A percentile compares a stretch with the other conserved stretches of the same genome.
These are phyloP conservation scores for Drosophila baimaii DNA, from an alignment of 1,140 invertebrate species.

Conservation along the genomic window DNA sequence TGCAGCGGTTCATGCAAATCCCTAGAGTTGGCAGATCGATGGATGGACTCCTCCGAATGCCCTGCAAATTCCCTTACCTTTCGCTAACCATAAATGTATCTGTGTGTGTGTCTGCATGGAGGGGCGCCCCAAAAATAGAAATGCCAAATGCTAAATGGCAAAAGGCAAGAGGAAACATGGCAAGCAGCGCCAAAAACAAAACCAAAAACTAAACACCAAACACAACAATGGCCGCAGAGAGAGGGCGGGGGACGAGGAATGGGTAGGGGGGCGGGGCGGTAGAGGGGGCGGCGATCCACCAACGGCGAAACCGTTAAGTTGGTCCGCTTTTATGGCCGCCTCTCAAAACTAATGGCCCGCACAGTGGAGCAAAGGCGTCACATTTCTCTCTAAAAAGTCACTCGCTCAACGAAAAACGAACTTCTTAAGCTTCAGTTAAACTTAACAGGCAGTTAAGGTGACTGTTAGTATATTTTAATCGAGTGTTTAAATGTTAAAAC, in stretches of 20 bases:
- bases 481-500: background rate
- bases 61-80: background rate
- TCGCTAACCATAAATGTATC: background rate
- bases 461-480: background rate
- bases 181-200: constrained; percentile 39
- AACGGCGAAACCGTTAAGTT: constrained; percentile 51
- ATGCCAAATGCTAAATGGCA: constrained; percentile 56
- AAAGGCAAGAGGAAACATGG: constrained; percentile 33
- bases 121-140: constrained; percentile 45
- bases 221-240: background rate
- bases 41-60: constrained; percentile 21
- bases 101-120: constrained; percentile 17
- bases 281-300: constrained; percentile 20
- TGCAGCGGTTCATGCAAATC: constrained; percentile 38
- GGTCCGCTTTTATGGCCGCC: constrained; percentile 50
- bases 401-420: background rate
- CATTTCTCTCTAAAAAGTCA: background rate
- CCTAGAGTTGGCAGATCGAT: background rate
- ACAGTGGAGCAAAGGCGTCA: constrained; percentile 18
- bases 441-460: background rate
- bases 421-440: background rate
- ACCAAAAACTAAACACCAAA: background rate
- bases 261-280: background rate
- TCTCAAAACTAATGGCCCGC: constrained; percentile 33
- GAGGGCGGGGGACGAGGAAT: too few relatives aligned